Evolutionary conservation across 2,113 vertebrate genomes (phyloP).

Genomic region (Lamprotornis superbus): DNA sequence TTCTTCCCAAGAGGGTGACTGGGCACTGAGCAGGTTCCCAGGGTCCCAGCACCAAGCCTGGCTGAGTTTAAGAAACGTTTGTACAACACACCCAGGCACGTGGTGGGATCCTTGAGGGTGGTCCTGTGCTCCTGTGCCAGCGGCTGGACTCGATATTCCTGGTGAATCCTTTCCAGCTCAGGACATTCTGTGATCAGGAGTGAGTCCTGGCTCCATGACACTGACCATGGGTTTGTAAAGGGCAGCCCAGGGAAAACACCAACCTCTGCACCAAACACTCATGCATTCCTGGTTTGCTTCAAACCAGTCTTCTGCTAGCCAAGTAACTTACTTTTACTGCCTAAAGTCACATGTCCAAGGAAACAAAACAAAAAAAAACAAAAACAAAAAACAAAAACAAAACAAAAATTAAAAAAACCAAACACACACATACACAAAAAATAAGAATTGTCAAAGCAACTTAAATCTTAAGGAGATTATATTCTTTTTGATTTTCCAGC

Average conservation of each 20-base stretch:
- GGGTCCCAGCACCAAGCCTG: neutral
- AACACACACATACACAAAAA: too few species aligned
- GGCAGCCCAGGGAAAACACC: neutral
- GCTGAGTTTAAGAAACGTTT: neutral
- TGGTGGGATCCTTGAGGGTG: neutral
- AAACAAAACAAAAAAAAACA: neutral
- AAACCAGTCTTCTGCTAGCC: neutral
- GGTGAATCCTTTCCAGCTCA: neutral
- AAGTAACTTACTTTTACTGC: neutral
- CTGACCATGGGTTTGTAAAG: neutral
- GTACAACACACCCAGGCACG: neutral
- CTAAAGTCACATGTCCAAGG: neutral
- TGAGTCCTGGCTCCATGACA: neutral
- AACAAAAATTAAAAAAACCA: too few species aligned
- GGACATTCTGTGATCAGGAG: neutral
- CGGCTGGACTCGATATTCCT: fast-evolving
- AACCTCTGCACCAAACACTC: fast-evolving
- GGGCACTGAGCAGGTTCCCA: neutral
- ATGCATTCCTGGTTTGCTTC: neutral
- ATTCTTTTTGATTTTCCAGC: neutral
- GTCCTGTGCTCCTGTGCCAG: neutral
- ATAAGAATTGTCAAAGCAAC: neutral
- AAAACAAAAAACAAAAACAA: too few species aligned
- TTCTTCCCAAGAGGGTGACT: fast-evolving
- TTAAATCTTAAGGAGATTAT: neutral